A percentile compares a stretch with the other conserved stretches of the same genome.
Evolutionary conservation across 2,888 invertebrate genomes (phyloP).

Genomic region (Maniola hyperantus): DNA sequence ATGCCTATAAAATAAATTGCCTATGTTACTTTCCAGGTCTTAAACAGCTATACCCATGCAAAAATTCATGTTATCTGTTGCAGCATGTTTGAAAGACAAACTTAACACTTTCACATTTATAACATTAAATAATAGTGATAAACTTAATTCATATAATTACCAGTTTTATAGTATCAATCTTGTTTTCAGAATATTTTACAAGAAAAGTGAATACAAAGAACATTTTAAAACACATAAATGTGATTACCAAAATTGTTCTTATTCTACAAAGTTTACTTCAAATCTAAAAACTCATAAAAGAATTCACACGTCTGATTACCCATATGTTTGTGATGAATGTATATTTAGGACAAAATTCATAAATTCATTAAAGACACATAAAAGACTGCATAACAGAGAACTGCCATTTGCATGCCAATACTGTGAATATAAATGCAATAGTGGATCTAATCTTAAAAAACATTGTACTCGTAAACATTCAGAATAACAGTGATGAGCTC

Average conservation of each 20-base stretch:
- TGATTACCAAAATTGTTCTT: conserved; percentile 77
- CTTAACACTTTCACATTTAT: too few relatives aligned
- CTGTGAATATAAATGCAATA: conserved; percentile 73
- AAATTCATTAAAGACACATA: conserved; percentile 73
- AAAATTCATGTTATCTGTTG: too few relatives aligned
- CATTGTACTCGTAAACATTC: conserved; percentile 58
- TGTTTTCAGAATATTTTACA: conserved; percentile 55
- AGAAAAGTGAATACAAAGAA: conserved; percentile 67
- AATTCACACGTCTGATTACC: conserved; percentile 70
- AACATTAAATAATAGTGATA: too few relatives aligned
- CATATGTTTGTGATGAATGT: conserved; percentile 74
- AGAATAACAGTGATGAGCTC: conserved; percentile 9
- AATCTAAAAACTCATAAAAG: conserved; percentile 76
- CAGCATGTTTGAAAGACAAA: too few relatives aligned
- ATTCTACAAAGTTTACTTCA: conserved; percentile 76
- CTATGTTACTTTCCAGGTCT: too few relatives aligned
- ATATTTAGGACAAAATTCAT: conserved; percentile 74
- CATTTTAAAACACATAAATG: conserved; percentile 72
- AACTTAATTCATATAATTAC: too few relatives aligned
- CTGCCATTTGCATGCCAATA: conserved; percentile 66
- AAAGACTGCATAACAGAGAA: conserved; percentile 68
- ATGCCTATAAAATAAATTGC: too few relatives aligned
- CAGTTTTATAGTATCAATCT: neutral
- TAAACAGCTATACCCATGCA: too few relatives aligned
- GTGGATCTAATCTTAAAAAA: conserved; percentile 77